A percentile compares a stretch with the other conserved stretches of the same genome.
phyloP scores from a whole-genome alignment of 2,113 vertebrate genomes.

The Pantherophis guttatus region DNA sequence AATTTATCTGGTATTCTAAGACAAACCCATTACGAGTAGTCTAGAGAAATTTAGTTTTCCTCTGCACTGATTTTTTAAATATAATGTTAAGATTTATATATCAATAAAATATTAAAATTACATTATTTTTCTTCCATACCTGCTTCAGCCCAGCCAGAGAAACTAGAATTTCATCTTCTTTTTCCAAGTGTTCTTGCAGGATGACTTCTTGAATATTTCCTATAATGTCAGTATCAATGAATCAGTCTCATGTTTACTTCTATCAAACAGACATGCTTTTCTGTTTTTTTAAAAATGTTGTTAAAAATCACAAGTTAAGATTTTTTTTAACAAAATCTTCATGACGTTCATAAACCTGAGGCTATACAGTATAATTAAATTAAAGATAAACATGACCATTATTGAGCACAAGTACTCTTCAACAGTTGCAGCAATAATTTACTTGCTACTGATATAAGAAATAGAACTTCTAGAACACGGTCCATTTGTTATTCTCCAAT shows the following conservation, averaged over 20 bases:
- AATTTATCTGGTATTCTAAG: background rate
- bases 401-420: background rate
- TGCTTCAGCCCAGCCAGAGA: conserved; percentile 96
- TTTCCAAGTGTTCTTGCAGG: conserved; percentile 89
- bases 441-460: background rate
- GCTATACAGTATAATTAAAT: background rate
- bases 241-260: background rate
- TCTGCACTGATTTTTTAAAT: background rate
- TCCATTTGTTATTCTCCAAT: background rate
- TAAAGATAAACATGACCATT: background rate
- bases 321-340: background rate
- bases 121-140: conserved; percentile 63
- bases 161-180: conserved; percentile 95
- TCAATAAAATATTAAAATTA: background rate
- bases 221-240: conserved; percentile 61
- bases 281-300: background rate
- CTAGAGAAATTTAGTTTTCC: background rate
- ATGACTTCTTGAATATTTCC: conserved; percentile 98
- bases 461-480: background rate
- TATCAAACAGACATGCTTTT: background rate
- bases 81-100: background rate
- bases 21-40: background rate
- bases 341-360: background rate
- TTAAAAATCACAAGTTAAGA: background rate
- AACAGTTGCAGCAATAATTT: background rate